Percentiles rank a stretch among this genome's conserved stretches.
Conservation (phyloP, 2,797 vertebrate genomes). For the Danio aesculapii region DNA sequence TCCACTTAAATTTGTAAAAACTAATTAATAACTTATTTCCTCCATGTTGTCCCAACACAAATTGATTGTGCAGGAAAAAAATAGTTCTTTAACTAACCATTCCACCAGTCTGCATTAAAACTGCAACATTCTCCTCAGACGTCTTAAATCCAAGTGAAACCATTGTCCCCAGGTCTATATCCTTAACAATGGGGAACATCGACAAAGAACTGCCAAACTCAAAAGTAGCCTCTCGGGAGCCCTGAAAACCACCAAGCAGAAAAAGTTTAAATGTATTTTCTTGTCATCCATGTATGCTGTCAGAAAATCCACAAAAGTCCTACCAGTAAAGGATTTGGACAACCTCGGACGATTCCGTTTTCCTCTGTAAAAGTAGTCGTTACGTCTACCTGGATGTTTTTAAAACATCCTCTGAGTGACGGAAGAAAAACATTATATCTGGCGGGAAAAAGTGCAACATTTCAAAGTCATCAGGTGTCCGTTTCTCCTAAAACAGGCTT, state of each 20-base stretch:
- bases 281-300: not conserved
- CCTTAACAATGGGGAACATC: constrained; percentile 26
- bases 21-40: too few species aligned
- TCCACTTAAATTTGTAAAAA: too few species aligned
- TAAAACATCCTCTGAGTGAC: constrained; percentile 69
- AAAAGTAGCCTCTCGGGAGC: constrained; percentile 57
- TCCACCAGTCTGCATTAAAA: constrained; percentile 60
- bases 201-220: constrained; percentile 51
- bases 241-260: constrained; percentile 52
- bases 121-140: constrained; percentile 34
- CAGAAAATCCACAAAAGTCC: not conserved
- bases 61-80: too few species aligned
- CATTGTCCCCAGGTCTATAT: constrained; percentile 29
- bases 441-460: constrained; percentile 25
- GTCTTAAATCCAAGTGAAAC: constrained; percentile 70
- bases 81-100: constrained; percentile 56
- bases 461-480: not conserved
- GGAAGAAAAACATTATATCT: constrained; percentile 69
- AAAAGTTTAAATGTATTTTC: not conserved
- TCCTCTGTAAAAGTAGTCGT: constrained; percentile 47
- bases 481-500: not conserved
- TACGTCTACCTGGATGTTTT: constrained; percentile 44
- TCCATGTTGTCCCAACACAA: too few species aligned
- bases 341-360: constrained; percentile 65
- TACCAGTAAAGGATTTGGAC: constrained; percentile 68